Conservation (phyloP, 2,113 vertebrate genomes). For the Chionis minor region DNA sequence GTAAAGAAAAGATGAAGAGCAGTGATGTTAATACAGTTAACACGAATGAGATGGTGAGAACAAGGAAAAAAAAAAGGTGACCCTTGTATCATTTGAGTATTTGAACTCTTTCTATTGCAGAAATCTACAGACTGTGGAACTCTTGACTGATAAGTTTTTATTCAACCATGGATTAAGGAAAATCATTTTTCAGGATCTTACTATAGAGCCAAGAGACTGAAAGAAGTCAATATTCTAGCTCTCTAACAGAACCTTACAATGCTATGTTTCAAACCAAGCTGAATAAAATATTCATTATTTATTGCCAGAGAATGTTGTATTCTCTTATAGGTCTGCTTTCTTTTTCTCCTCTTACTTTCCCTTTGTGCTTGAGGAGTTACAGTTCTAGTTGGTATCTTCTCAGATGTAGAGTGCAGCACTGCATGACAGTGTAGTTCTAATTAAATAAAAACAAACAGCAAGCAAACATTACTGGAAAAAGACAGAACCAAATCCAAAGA, state of each 20-base stretch:
- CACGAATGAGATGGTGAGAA: background rate
- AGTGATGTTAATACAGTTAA: background rate
- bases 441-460: background rate
- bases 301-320: background rate
- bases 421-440: background rate
- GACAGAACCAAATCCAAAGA: background rate
- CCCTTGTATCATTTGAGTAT: background rate
- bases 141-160: background rate
- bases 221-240: background rate
- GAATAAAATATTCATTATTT: conserved; percentile 27
- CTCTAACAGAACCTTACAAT: background rate
- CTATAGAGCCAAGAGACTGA: background rate
- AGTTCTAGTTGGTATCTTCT: background rate
- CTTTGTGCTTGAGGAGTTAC: background rate
- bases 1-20: background rate
- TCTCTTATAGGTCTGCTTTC: background rate
- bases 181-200: background rate
- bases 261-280: background rate
- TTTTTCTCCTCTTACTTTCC: background rate
- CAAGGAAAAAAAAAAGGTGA: background rate
- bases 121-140: background rate
- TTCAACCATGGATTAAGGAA: background rate
- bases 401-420: background rate
- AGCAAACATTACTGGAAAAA: background rate
- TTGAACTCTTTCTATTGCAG: background rate